Evolutionary conservation across 1,140 invertebrate genomes (phyloP).

Genomic region (Drosophila setifemur): DNA sequence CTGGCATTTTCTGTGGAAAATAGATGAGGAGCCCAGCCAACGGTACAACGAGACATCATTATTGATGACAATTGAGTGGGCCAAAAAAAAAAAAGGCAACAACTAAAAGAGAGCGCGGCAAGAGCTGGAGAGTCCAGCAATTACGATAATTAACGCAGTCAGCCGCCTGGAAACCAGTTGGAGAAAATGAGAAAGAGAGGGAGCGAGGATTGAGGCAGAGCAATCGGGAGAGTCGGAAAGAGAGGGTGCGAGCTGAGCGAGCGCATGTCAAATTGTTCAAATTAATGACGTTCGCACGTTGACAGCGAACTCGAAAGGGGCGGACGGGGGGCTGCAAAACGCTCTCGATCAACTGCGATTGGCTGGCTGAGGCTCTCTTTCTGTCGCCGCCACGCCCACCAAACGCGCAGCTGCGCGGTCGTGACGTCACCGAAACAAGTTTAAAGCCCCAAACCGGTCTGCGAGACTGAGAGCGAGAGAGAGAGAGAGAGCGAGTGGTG

Average conservation of each 20-base stretch:
- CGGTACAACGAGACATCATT: slow-evolving; percentile 81
- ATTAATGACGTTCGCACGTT: slow-evolving; percentile 79
- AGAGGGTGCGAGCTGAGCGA: slow-evolving; percentile 19
- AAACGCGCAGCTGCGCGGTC: slow-evolving; percentile 47
- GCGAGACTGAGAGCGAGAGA: not conserved
- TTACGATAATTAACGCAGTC: slow-evolving; percentile 80
- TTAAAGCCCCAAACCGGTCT: slow-evolving; percentile 55
- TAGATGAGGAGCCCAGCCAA: slow-evolving; percentile 49
- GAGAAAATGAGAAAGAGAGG: slow-evolving; percentile 2
- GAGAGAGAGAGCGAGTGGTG: slow-evolving; percentile 1
- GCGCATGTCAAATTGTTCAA: slow-evolving; percentile 79
- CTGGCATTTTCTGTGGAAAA: slow-evolving; percentile 76
- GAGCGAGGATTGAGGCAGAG: not conserved
- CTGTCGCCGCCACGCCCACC: slow-evolving; percentile 55
- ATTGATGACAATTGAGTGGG: slow-evolving; percentile 82
- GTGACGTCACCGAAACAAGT: slow-evolving; percentile 69
- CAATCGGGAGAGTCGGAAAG: slow-evolving; percentile 2
- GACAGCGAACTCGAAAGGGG: slow-evolving; percentile 55
- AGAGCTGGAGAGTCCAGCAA: slow-evolving; percentile 48
- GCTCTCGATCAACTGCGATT: slow-evolving; percentile 8
- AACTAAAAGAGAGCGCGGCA: slow-evolving; percentile 50
- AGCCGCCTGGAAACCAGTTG: slow-evolving; percentile 54
- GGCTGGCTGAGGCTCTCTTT: slow-evolving; percentile 7
- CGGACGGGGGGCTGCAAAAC: not conserved
- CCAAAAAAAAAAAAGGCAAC: slow-evolving; percentile 51